Percentiles rank a stretch among this genome's conserved stretches.
Conservation (phyloP, 2,797 vertebrate species). For the Silurus aristotelis region DNA sequence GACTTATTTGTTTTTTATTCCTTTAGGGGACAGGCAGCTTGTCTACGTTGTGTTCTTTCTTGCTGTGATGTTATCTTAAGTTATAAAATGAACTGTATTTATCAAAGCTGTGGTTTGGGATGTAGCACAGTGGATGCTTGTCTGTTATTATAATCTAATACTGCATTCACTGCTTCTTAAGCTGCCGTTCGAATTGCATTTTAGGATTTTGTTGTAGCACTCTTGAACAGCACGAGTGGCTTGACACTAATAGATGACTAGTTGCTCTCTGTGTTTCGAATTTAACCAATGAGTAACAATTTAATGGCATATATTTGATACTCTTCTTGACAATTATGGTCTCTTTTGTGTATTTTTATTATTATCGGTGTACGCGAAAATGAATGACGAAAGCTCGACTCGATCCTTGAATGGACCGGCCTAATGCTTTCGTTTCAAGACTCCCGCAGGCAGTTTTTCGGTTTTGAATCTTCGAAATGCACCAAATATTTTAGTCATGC, state of each 20-base stretch:
- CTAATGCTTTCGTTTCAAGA: neutral
- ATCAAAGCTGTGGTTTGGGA: neutral
- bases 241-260: neutral
- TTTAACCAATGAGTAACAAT: neutral
- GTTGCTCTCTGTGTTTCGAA: neutral
- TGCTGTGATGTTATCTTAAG: neutral
- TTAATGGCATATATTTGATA: neutral
- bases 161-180: neutral
- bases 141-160: neutral
- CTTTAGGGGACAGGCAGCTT: neutral
- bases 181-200: no score
- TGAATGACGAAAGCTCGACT: neutral
- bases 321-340: neutral
- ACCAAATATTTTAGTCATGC: neutral
- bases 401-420: neutral
- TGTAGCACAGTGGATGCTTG: neutral
- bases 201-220: neutral
- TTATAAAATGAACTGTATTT: neutral
- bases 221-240: neutral
- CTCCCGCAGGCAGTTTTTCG: neutral
- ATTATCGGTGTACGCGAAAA: neutral
- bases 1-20: constrained; percentile 3
- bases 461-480: neutral
- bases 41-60: neutral
- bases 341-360: neutral